phyloP scores from a whole-genome alignment of 2,113 vertebrate species.

The Verasper variegatus region DNA sequence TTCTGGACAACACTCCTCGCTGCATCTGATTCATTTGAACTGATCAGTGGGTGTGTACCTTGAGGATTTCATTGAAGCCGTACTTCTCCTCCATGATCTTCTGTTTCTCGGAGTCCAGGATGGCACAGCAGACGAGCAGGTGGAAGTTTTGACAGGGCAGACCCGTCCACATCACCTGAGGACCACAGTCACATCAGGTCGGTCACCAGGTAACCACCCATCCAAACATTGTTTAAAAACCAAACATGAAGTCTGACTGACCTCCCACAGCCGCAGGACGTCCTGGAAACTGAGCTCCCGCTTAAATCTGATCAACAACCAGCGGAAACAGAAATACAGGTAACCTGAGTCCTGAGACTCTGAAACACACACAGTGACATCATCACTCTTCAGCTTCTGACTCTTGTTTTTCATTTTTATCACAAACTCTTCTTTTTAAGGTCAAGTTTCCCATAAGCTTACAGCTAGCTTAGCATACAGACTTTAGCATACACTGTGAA shows the following conservation, averaged over 20 bases:
- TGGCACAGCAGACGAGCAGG: slow-evolving; percentile 95
- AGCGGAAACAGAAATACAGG: slow-evolving; percentile 98
- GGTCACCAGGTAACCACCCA: background rate
- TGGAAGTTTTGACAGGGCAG: slow-evolving; percentile 97
- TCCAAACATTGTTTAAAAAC: background rate
- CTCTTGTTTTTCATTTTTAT: background rate
- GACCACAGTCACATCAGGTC: background rate
- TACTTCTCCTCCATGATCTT: slow-evolving; percentile 97
- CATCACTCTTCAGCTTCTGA: background rate
- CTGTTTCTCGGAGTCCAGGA: slow-evolving; percentile 95
- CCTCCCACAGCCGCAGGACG: slow-evolving; percentile 97
- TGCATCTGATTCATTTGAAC: too few relatives aligned
- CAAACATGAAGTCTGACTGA: slow-evolving; percentile 67
- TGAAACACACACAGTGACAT: slow-evolving; percentile 62
- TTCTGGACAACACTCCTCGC: background rate
- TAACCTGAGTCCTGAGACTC: slow-evolving; percentile 98
- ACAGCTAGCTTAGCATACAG: background rate
- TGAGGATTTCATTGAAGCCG: slow-evolving; percentile 97
- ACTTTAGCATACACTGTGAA: background rate
- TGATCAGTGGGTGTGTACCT: slow-evolving; percentile 80
- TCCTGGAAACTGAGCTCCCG: slow-evolving; percentile 96
- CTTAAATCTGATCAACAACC: slow-evolving; percentile 98
- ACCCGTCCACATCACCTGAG: slow-evolving; percentile 94
- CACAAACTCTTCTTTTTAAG: background rate
- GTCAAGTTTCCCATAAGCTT: background rate